Conservation (phyloP, 2,888 invertebrate genomes). For the Drosophila mimica region DNA sequence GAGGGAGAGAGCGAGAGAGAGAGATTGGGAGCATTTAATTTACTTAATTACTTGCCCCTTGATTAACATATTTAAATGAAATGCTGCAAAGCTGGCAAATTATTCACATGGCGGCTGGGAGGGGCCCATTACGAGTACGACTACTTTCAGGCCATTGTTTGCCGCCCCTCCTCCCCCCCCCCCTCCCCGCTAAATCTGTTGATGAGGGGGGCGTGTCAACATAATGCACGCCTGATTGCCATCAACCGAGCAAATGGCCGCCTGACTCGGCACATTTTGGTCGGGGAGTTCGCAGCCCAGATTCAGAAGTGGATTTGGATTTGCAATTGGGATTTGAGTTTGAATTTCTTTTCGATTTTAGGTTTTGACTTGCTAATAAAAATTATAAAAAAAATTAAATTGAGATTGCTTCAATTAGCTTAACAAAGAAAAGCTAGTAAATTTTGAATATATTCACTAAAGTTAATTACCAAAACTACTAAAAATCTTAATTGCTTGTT, state of each 20-base stretch:
- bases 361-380: neutral
- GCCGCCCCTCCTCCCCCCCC: neutral
- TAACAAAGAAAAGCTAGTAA: neutral
- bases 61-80: slow-evolving; percentile 72
- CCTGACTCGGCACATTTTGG: slow-evolving; percentile 42
- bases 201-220: slow-evolving; percentile 52
- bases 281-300: slow-evolving; percentile 5
- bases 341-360: neutral
- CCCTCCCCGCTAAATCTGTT: neutral
- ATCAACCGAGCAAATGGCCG: slow-evolving; percentile 1
- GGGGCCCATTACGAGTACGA: neutral
- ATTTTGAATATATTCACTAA: neutral
- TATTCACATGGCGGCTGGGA: slow-evolving; percentile 32
- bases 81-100: slow-evolving; percentile 60
- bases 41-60: slow-evolving; percentile 78
- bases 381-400: neutral
- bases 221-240: slow-evolving; percentile 59
- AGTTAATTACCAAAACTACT: neutral
- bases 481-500: neutral
- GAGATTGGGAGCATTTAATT: slow-evolving; percentile 68
- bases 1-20: neutral
- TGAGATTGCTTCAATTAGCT: neutral
- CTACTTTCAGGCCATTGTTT: slow-evolving; percentile 7
- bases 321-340: slow-evolving; percentile 13
- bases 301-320: slow-evolving; percentile 22